A percentile compares a stretch with the other conserved stretches of the same genome.
Evolutionary conservation across 1,140 invertebrate species (phyloP).

Genomic region (Drosophila oshimai): DNA sequence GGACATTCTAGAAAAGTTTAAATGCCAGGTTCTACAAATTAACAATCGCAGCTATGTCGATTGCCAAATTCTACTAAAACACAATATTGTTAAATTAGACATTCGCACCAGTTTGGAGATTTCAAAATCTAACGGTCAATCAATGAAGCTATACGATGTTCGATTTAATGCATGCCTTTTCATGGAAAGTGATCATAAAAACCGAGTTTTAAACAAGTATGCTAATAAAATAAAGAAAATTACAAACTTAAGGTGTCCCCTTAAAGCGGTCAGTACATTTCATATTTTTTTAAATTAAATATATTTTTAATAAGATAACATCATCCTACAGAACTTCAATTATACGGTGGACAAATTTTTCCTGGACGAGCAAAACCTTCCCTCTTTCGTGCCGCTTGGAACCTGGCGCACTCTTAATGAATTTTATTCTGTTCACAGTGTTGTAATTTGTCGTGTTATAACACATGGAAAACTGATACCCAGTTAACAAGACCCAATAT

Average conservation of each 20-base stretch:
- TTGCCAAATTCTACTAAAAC: too few relatives aligned
- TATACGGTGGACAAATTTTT: constrained; percentile 14
- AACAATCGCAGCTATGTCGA: too few relatives aligned
- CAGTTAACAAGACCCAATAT: too few relatives aligned
- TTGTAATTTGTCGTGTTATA: background rate
- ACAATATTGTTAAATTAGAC: background rate
- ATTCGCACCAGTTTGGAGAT: constrained; percentile 14
- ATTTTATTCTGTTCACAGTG: constrained; percentile 7
- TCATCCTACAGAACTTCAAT: too few relatives aligned
- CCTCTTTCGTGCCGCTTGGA: constrained; percentile 21
- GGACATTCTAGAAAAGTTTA: too few relatives aligned
- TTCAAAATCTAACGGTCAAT: constrained; percentile 3
- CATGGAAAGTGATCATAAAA: constrained; percentile 23
- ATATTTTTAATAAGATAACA: background rate
- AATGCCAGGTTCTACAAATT: constrained; percentile 25
- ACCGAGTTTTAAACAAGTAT: constrained; percentile 10
- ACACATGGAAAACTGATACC: background rate
- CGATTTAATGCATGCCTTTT: constrained; percentile 24
- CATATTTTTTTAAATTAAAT: background rate
- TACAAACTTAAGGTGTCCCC: background rate
- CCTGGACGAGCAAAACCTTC: constrained; percentile 25
- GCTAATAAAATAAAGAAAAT: constrained; percentile 7
- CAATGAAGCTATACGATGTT: too few relatives aligned
- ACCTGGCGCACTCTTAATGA: background rate
- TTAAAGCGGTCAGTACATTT: too few relatives aligned